These are phyloP conservation scores for Dasypolia templi DNA, from an alignment of 2,888 invertebrate species.

Conservation along the genomic window DNA sequence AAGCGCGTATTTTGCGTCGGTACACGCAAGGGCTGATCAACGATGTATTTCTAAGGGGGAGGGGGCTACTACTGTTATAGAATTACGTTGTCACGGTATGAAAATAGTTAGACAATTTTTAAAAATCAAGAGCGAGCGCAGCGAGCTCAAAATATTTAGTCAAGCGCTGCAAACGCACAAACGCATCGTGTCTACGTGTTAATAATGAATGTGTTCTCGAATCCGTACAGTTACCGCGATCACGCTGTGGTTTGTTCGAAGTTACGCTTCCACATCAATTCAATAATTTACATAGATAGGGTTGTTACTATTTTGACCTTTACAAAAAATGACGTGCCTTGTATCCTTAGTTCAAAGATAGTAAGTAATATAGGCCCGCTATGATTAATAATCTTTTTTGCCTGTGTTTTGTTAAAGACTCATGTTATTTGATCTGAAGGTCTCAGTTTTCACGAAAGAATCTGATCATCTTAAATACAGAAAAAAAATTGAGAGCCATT, in stretches of 20 bases:
- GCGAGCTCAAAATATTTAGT: no score
- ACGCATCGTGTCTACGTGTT: not conserved
- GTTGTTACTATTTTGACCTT: not conserved
- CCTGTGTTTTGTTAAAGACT: not conserved
- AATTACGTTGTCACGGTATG: no score
- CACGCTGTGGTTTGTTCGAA: not conserved
- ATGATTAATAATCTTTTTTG: constrained; percentile 1
- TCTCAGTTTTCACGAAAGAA: not conserved
- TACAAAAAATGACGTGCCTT: not conserved
- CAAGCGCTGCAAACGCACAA: not conserved
- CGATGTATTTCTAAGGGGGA: no score
- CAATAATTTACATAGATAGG: no score
- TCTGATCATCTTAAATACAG: no score
- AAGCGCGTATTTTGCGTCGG: not conserved
- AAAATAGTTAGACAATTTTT: no score
- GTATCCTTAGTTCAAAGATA: not conserved
- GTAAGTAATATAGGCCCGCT: no score
- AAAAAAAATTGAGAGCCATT: no score
- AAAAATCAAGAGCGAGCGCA: no score
- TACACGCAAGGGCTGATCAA: no score
- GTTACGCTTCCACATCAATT: not conserved
- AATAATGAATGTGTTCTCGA: not conserved
- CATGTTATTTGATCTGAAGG: not conserved
- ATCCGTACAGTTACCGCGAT: not conserved
- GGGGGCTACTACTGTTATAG: no score